Conservation (phyloP, 1,140 invertebrate species). For the Papilio glaucus region DNA sequence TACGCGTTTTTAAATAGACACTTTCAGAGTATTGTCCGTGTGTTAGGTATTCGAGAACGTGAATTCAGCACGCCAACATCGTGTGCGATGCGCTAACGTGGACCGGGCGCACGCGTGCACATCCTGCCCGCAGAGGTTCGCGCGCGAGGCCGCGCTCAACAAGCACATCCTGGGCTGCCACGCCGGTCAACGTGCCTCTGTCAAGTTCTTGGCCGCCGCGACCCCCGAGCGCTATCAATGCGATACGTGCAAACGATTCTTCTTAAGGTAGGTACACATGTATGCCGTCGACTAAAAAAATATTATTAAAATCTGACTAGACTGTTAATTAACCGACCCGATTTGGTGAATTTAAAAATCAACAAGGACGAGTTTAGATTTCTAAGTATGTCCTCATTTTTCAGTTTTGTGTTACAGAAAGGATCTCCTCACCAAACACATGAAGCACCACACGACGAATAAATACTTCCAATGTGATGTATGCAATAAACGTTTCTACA, state of each 20-base stretch:
- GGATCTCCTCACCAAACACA: conserved; percentile 81
- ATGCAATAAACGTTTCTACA: conserved; percentile 83
- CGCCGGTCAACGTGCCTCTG: conserved; percentile 70
- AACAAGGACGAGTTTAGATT: no score
- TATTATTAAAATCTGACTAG: conserved; percentile 31
- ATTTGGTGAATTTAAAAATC: no score
- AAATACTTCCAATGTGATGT: conserved; percentile 81
- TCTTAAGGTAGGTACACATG: conserved; percentile 68
- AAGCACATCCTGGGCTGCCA: conserved; percentile 76
- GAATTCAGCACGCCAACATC: conserved; percentile 62
- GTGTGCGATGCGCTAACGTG: conserved; percentile 57
- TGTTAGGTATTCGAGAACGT: conserved; percentile 62
- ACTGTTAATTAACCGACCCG: no score
- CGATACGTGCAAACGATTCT: conserved; percentile 78
- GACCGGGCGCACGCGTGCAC: conserved; percentile 65
- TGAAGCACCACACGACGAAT: conserved; percentile 74
- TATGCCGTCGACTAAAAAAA: not conserved
- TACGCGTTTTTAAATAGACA: no score
- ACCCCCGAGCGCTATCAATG: conserved; percentile 74
- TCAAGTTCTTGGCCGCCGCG: conserved; percentile 63
- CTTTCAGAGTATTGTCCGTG: not conserved
- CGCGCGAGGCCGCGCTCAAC: conserved; percentile 74
- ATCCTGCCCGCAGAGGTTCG: conserved; percentile 72
- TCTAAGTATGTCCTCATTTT: not conserved
- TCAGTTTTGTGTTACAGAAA: conserved; percentile 58